Evolutionary conservation across 2,113 vertebrate genomes (phyloP), one percentile per base, ranked within the genome.

Genomic region (Arothron firmamentum): DNA sequence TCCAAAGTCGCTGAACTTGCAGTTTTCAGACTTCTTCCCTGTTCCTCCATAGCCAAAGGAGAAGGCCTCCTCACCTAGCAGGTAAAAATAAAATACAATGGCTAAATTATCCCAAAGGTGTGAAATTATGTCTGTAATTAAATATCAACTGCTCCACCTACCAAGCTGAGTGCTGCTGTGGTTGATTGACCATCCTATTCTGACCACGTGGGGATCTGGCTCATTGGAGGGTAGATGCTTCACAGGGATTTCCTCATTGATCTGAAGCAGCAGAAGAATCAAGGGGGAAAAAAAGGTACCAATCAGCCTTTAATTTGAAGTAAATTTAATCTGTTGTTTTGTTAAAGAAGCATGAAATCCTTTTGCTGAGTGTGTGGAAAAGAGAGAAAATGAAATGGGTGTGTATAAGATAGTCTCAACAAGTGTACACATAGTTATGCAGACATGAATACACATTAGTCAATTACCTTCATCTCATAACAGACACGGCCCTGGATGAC

Each of bases 21-120:
- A 92, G 75, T 90, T 90, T 1, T 74, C 72, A 0, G 94, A 95
- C 70, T 95, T 97, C 74, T 94, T 95, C 25, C 91, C 94, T 0
- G 94, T 96, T 59, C 94, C 94, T 46, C 94, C 94, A 2, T 92
- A 97, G 19, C 94, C 94, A 9, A 89, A 97, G 12, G 95, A 96
- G 59, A 93, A 94, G 2, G 87, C 66, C 57, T 96, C 94, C 82
- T 97, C 94, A 0, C 94, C 94, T 96, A 34, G 54, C 31, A 46
- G 49, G 0, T 12, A 51, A 12, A 68, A 54, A 6, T 1, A 62
- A 66, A 43, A 2, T 34, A 47, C 45, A 47, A 47, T 7, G 45
- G 8, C 2, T n/a, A 47, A 47, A 47, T 47, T n/a, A 47, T 4
- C 45, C 45, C 6, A 16, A 1, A 17, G 17, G 3, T 4, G 2